phyloP scores from a whole-genome alignment of 2,797 vertebrate species.

The Rhabdomys pumilio region DNA sequence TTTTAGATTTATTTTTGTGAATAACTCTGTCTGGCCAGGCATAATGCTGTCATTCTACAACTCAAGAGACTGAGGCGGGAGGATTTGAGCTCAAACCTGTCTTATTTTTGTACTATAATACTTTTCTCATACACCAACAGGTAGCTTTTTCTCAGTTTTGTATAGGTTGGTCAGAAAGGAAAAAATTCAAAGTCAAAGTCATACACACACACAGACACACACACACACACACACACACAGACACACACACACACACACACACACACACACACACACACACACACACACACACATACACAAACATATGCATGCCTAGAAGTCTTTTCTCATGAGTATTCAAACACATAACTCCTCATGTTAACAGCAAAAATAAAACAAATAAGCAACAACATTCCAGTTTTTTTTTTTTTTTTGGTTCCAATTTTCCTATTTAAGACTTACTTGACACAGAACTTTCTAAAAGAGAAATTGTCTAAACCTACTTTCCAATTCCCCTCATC shows the following conservation, averaged over 20 bases:
- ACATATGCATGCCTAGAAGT: background rate
- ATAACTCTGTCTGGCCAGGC: background rate
- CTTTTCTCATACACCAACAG: background rate
- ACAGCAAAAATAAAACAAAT: background rate
- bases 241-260: background rate
- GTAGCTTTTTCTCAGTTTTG: background rate
- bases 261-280: no score
- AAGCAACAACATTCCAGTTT: background rate
- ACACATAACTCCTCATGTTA: background rate
- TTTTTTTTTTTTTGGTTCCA: background rate
- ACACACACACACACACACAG: no score
- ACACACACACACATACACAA: background rate
- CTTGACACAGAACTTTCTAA: constrained; percentile 21
- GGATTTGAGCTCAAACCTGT: background rate
- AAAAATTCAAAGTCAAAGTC: background rate
- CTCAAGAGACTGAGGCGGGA: background rate
- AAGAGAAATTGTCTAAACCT: background rate
- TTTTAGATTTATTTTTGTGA: constrained; percentile 16
- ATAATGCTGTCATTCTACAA: background rate
- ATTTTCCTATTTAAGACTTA: background rate
- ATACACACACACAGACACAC: background rate
- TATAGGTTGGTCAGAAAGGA: background rate
- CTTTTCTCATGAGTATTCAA: background rate
- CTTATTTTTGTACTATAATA: background rate
- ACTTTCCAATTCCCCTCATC: background rate